These are phyloP conservation scores for Falco cherrug DNA, from an alignment of 2,797 vertebrate genomes.

Conservation along the genomic window DNA sequence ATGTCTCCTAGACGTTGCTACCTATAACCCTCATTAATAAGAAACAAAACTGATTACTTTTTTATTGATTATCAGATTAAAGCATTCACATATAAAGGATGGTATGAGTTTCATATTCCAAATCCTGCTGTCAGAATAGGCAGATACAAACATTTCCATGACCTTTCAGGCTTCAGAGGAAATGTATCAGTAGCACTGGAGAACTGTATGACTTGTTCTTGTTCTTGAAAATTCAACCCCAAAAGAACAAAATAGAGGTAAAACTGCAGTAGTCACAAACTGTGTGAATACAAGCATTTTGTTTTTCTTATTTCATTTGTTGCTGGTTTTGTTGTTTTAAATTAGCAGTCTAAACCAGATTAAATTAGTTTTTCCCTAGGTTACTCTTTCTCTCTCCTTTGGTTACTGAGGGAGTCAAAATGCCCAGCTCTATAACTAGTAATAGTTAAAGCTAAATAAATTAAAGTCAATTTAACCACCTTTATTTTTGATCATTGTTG, in stretches of 20 bases:
- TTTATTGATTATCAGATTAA: not conserved
- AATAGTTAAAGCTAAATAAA: not conserved
- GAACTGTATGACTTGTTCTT: not conserved
- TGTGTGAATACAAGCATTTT: not conserved
- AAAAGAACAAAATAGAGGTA: not conserved
- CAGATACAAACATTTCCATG: not conserved
- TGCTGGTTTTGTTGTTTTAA: not conserved
- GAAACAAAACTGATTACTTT: not conserved
- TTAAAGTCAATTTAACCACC: not conserved
- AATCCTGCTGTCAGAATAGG: not conserved
- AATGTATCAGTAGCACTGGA: not conserved
- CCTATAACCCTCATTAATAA: not conserved
- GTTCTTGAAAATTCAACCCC: not conserved
- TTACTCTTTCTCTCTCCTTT: not conserved
- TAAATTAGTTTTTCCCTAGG: fast-evolving
- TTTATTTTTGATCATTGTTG: not conserved
- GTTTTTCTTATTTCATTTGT: not conserved
- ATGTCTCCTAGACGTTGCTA: not conserved
- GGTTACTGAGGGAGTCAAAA: not conserved
- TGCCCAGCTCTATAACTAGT: not conserved
- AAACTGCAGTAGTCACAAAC: fast-evolving
- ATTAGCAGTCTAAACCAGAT: not conserved
- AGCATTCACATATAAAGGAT: not conserved
- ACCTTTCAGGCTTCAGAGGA: not conserved
- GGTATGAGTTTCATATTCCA: not conserved